Conservation (phyloP, 2,113 vertebrate genomes). For the Guaruba guarouba region DNA sequence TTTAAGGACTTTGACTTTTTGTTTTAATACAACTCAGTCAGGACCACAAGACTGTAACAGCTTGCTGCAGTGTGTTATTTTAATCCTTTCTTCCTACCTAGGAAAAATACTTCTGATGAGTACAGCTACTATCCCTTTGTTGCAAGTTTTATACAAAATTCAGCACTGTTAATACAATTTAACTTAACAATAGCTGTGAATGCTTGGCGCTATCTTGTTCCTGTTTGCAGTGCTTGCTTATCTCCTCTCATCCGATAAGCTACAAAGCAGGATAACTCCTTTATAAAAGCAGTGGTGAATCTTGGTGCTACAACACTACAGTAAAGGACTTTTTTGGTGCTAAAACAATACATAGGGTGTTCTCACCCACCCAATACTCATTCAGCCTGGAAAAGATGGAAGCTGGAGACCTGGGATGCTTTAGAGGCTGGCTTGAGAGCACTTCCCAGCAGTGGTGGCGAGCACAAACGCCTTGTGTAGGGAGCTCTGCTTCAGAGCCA, state of each 20-base stretch:
- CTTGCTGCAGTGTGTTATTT: not conserved
- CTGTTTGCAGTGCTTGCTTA: not conserved
- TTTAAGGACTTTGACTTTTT: not conserved
- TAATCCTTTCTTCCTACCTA: not conserved
- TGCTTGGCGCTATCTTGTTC: not conserved
- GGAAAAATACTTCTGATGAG: not conserved
- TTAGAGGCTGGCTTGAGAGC: not conserved
- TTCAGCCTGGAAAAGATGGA: not conserved
- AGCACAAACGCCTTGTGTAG: not conserved
- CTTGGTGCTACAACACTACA: not conserved
- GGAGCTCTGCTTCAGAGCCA: not conserved
- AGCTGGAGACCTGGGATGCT: not conserved
- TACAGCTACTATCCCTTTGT: not conserved
- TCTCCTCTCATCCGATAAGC: not conserved
- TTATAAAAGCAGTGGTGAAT: not conserved
- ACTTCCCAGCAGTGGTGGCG: fast-evolving
- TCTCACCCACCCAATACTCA: not conserved
- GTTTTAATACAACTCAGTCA: not conserved
- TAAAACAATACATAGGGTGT: fast-evolving
- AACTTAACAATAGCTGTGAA: not conserved
- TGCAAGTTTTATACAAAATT: not conserved
- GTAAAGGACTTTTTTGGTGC: not conserved
- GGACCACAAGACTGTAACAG: not conserved
- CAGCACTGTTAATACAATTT: not conserved
- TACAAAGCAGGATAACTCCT: not conserved